These are phyloP conservation scores for Dryococelus australis DNA, from an alignment of 2,888 invertebrate genomes.

Conservation along the genomic window DNA sequence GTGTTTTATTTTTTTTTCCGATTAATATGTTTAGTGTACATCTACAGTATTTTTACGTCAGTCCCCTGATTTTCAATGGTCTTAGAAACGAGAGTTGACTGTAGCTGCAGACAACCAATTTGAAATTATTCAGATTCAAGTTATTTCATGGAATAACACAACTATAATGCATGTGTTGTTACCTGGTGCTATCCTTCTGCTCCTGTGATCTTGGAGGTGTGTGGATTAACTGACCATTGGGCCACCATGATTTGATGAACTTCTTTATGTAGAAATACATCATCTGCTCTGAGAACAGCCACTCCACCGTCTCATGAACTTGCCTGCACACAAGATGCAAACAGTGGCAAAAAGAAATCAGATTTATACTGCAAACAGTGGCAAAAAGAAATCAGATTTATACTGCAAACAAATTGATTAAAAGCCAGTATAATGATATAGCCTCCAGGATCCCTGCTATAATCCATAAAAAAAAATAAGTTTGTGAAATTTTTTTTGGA, in stretches of 20 bases:
- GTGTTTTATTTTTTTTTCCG: too few species aligned
- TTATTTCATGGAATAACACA: too few species aligned
- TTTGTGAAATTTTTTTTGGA: too few species aligned
- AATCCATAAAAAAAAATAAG: too few species aligned
- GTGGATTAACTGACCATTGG: constrained; percentile 76
- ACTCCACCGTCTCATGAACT: constrained; percentile 85
- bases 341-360: neutral
- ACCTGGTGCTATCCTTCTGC: constrained; percentile 60
- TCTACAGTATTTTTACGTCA: too few species aligned
- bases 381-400: neutral
- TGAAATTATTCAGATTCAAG: too few species aligned
- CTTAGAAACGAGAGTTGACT: too few species aligned
- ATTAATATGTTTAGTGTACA: too few species aligned
- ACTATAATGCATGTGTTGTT: neutral
- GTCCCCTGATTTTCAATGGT: too few species aligned
- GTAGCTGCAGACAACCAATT: too few species aligned
- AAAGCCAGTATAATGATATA: too few species aligned
- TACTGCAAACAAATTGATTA: neutral
- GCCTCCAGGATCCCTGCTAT: too few species aligned
- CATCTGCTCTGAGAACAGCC: constrained; percentile 91
- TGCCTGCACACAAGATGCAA: constrained; percentile 65
- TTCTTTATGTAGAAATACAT: constrained; percentile 85
- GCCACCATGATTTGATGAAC: constrained; percentile 89
- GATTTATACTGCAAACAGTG: neutral
- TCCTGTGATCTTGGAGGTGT: constrained; percentile 65